Base-by-base conservation (phyloP, 2,797 vertebrate genomes). In the Bradypus variegatus region DNA sequence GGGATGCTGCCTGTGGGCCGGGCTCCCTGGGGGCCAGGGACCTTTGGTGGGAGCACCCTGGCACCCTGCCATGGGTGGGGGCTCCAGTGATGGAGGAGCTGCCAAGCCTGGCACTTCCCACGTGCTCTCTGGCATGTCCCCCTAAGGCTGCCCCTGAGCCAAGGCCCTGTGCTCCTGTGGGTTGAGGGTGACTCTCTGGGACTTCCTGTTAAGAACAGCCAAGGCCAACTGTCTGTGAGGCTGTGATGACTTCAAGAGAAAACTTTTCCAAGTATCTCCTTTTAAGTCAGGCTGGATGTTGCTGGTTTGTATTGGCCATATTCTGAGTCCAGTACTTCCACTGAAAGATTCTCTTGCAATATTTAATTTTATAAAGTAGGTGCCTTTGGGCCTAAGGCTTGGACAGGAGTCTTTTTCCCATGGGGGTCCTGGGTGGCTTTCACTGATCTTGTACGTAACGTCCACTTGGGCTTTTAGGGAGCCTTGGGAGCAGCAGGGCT, bases 271-370 rank as follows among this genome's bases (percentile, higher is more conserved):
- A 3, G 18, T n/a, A 29, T 23, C 38, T 10, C 27, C 21, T 45
- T 89, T 45, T 53, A 21, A 41, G 73, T 33, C 3, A 23, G 50
- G n/a, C 25, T 9, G 31, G 7, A 14, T 31, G 8, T 55, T 50
- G 18, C 38, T 38, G 36, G 65, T 33, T 23, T 23, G 2, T 14
- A 0, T n/a, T 12, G 4, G 5, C 3, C 0, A 2, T 3, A 13
- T 25, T 27, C 62, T 25, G n/a, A 29, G 60, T 38, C 31, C 31
- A 29, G 8, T 21, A 3, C 36, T 23, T 62, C 36, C 14, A 1
- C 6, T 5, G 72, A 41, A 33, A 88, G 75, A 29, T 18, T 16
- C 25, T 62, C 48, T 36, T 27, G 16, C n/a, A 29, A 1, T 36
- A 41, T 78, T 92, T 86, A 14, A 27, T 82, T 50, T 86, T n/a